Evolutionary conservation across 1,140 invertebrate genomes (phyloP).

Genomic region (Calephelis nemesis): DNA sequence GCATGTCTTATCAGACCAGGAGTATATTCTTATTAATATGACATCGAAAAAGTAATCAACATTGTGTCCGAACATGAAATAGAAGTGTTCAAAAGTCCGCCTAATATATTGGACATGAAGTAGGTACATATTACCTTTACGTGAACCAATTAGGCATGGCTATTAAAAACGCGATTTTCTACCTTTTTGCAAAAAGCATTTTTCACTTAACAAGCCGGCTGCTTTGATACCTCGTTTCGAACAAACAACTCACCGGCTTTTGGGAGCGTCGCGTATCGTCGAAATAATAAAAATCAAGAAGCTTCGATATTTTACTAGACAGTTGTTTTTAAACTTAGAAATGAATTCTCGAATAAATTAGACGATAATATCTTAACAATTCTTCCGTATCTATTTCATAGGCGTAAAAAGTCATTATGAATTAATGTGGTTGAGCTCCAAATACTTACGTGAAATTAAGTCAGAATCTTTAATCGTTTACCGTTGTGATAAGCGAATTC

Average conservation of each 20-base stretch:
- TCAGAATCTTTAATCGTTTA: slow-evolving; percentile 4
- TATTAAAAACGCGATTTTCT: slow-evolving; percentile 51
- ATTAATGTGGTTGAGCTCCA: neutral
- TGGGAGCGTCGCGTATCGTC: neutral
- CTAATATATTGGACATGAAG: no score
- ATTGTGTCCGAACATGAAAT: no score
- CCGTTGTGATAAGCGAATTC: neutral
- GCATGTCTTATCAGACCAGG: no score
- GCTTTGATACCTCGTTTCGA: slow-evolving; percentile 59
- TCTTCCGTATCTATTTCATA: slow-evolving; percentile 17
- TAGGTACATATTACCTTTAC: slow-evolving; percentile 29
- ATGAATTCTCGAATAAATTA: slow-evolving; percentile 11
- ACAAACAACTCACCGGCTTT: slow-evolving; percentile 37
- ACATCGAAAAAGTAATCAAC: no score
- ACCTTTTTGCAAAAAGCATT: slow-evolving; percentile 54
- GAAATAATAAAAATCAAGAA: slow-evolving; percentile 7
- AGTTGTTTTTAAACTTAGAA: slow-evolving; percentile 1
- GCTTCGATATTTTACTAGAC: slow-evolving; percentile 8
- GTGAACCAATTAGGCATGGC: slow-evolving; percentile 66
- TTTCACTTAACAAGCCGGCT: slow-evolving; percentile 57
- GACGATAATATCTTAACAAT: slow-evolving; percentile 12
- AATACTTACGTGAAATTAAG: slow-evolving; percentile 5
- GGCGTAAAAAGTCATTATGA: slow-evolving; percentile 5
- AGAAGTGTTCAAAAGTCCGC: no score
- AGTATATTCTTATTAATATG: no score